A percentile compares a stretch with the other conserved stretches of the same genome.
Evolutionary conservation across 2,113 vertebrate species (phyloP).

Genomic region (Seriola rivoliana): DNA sequence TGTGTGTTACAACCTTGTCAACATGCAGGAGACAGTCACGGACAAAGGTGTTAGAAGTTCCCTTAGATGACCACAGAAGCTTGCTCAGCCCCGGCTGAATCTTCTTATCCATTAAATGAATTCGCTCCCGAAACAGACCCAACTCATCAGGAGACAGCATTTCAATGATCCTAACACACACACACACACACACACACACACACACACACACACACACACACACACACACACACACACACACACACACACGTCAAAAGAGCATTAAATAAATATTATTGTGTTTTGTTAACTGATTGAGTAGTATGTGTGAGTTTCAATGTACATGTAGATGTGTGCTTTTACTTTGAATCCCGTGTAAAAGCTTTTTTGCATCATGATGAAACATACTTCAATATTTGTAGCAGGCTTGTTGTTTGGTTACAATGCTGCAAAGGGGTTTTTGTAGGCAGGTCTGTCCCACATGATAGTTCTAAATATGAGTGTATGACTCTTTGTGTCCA

Average conservation of each 20-base stretch:
- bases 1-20: constrained; percentile 85
- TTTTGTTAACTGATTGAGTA: not conserved
- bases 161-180: constrained; percentile 83
- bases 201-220: no score
- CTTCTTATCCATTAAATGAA: constrained; percentile 87
- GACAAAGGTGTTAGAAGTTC: constrained; percentile 84
- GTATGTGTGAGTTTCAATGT: no score
- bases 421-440: not conserved
- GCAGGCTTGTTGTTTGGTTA: no score
- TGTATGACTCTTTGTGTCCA: not conserved
- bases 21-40: constrained; percentile 86
- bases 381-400: not conserved
- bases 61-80: constrained; percentile 87
- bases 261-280: not conserved
- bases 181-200: not conserved
- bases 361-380: not conserved
- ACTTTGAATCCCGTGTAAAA: not conserved
- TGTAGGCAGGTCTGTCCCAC: not conserved
- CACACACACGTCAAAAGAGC: not conserved
- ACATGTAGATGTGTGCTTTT: not conserved
- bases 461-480: not conserved
- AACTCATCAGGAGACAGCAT: constrained; percentile 85
- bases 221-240: no score
- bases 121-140: constrained; percentile 87
- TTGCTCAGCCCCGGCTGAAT: constrained; percentile 89